phyloP scores from a whole-genome alignment of 2,888 invertebrate species.

The Acanthosepion lycidas region DNA sequence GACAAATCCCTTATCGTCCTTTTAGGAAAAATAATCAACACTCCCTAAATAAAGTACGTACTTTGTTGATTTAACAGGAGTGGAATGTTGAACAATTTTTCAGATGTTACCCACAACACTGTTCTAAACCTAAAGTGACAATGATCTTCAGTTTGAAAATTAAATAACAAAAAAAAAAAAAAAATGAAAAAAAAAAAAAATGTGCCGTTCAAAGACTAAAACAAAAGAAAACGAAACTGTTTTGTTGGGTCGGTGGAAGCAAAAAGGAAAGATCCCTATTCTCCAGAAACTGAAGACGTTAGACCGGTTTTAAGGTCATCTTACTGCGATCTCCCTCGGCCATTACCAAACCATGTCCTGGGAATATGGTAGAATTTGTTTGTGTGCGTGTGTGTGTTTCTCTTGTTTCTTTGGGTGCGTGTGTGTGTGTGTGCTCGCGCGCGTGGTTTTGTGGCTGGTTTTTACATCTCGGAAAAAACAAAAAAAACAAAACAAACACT shows the following conservation, averaged over 20 bases:
- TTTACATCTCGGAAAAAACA: neutral
- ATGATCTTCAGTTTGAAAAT: neutral
- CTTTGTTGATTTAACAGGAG: neutral
- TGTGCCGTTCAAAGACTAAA: neutral
- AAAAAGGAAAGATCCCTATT: neutral
- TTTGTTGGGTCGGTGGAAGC: neutral
- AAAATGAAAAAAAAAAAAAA: no score
- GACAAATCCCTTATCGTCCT: neutral
- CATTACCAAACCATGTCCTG: slow-evolving; percentile 33
- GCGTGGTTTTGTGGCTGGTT: slow-evolving; percentile 5
- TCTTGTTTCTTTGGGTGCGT: neutral
- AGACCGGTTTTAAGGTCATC: slow-evolving; percentile 16
- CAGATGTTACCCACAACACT: neutral
- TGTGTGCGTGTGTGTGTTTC: neutral
- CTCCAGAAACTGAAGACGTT: slow-evolving; percentile 16
- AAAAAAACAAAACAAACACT: neutral
- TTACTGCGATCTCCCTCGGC: slow-evolving; percentile 7
- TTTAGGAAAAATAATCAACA: neutral
- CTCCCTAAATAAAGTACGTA: neutral
- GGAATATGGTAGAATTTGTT: no score
- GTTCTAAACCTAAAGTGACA: neutral
- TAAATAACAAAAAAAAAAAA: neutral
- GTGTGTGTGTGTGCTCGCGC: neutral
- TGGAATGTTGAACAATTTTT: no score
- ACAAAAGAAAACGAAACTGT: neutral